Evolutionary conservation across 1,140 invertebrate genomes (phyloP).

Genomic region (Eurosta solidaginis): DNA sequence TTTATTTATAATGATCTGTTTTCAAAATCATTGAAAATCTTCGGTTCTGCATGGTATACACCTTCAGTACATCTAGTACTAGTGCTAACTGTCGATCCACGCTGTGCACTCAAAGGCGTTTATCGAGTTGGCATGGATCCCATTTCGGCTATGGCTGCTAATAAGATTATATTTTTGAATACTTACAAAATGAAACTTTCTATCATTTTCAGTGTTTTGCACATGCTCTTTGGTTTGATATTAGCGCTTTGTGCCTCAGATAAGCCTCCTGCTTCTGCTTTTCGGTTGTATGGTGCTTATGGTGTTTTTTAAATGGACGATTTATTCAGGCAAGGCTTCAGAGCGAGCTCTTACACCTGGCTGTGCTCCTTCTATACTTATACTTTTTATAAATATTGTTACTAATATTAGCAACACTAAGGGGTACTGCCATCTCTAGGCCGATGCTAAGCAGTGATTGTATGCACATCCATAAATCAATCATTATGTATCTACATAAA

Average conservation of each 20-base stretch:
- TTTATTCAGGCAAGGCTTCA: slow-evolving; percentile 68
- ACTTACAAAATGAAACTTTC: slow-evolving; percentile 99
- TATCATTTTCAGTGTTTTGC: slow-evolving; percentile 91
- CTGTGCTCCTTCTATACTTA: slow-evolving; percentile 87
- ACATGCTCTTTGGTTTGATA: slow-evolving; percentile 95
- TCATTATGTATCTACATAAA: too few species aligned
- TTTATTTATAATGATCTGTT: slow-evolving; percentile 86
- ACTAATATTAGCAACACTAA: too few species aligned
- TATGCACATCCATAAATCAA: too few species aligned
- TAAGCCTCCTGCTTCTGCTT: slow-evolving; percentile 86
- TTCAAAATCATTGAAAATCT: slow-evolving; percentile 80
- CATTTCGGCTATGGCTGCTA: slow-evolving; percentile 85
- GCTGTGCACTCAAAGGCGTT: slow-evolving; percentile 68
- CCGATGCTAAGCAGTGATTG: too few species aligned
- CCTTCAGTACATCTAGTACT: slow-evolving; percentile 62
- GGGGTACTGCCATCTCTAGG: too few species aligned
- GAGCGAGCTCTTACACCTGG: slow-evolving; percentile 62
- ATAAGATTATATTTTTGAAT: slow-evolving; percentile 96
- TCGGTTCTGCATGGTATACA: slow-evolving; percentile 75
- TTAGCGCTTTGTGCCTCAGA: slow-evolving; percentile 91
- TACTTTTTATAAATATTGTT: slow-evolving; percentile 90
- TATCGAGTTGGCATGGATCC: slow-evolving; percentile 91
- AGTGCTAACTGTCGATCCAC: slow-evolving; percentile 61
- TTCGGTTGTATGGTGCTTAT: slow-evolving; percentile 94
- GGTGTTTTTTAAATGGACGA: slow-evolving; percentile 88